Evolutionary conservation across 1,140 invertebrate genomes (phyloP), one percentile per base, ranked within the genome.

Genomic region (Drosophila sulfurigaster): DNA sequence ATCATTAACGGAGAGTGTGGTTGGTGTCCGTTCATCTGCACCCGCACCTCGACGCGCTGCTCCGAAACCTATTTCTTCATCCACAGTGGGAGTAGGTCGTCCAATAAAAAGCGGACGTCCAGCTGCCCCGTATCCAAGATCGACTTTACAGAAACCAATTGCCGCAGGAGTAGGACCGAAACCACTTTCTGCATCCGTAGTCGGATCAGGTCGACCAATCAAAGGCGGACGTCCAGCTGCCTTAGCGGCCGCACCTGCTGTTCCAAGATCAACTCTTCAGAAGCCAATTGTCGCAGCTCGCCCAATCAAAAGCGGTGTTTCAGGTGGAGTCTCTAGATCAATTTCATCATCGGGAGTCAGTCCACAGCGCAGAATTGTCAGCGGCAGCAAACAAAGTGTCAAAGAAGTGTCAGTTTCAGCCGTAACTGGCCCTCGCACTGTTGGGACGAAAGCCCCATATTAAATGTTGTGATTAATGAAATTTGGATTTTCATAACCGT

Each of bases 341-440:
- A 41, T 8, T 41, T n/a, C 38, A 41, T 41, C 10, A 41, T 41
- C 38, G 7, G 38, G 38, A 11, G 38, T n/a, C 38, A 10, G 35
- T 7, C 6, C 35, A 35, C 6, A 10, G 11, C 38, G 38, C 38
- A 41, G 7, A 10, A n/a, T 10, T n/a, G 8, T n/a, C 8, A 41
- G 38, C 38, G 38, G 38, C 11, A 7, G 11, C 8, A 10, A 51
- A 16, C 8, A 51, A 51, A 51, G 20, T 51, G 16, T 3, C 49
- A n/a, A 43, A 3, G 41, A 32, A 52, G 7, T 15, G 28, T 48
- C 16, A 38, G 11, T 13, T 43, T n/a, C 32, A 25, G 30, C 20
- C n/a, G 32, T 7, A 10, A 13, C 32, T n/a, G 48, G 48, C 25
- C 10, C 48, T 11, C 62, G 62, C 35, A 64, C 62, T 64, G 62